A percentile compares a stretch with the other conserved stretches of the same genome.
Conservation (phyloP, 2,113 vertebrate species). For the Ictalurus furcatus region DNA sequence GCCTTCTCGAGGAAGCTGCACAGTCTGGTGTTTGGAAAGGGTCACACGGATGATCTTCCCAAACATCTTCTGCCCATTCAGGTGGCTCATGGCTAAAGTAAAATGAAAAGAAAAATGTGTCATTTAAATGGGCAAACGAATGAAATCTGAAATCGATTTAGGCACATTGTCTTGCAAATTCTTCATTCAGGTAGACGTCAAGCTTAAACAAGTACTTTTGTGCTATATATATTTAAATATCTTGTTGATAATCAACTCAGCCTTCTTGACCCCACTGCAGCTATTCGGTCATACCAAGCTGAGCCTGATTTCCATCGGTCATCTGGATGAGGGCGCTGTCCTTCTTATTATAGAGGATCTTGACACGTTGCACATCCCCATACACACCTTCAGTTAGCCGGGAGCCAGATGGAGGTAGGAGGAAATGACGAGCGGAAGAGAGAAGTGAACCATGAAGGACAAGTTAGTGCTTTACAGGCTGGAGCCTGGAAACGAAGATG, state of each 20-base stretch:
- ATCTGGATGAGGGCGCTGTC: constrained; percentile 98
- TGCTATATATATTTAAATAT: background rate
- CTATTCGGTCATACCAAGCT: constrained; percentile 82
- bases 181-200: background rate
- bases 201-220: background rate
- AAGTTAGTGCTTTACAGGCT: constrained; percentile 82
- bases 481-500: constrained; percentile 77
- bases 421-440: constrained; percentile 70
- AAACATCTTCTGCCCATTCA: constrained; percentile 98
- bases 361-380: constrained; percentile 98
- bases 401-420: constrained; percentile 72
- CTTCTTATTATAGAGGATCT: constrained; percentile 99
- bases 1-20: constrained; percentile 94
- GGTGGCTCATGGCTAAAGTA: constrained; percentile 90
- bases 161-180: background rate
- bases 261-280: background rate
- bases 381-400: constrained; percentile 87
- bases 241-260: no score
- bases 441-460: constrained; percentile 77
- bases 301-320: constrained; percentile 96
- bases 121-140: background rate
- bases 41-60: constrained; percentile 98
- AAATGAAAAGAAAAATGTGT: background rate
- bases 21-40: constrained; percentile 94
- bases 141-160: background rate